Evolutionary conservation across 2,113 vertebrate genomes (phyloP).

Genomic region (mouse (Mus musculus)): GRCm39 chr4:117729501-117730000

Average conservation of each 20-base stretch:
- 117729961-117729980: neutral
- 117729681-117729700: slow-evolving; percentile 90
- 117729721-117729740: neutral
- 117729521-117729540: neutral
- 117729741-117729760: neutral
- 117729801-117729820: neutral
- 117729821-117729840: neutral
- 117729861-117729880: neutral
- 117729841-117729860: neutral
- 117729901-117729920: neutral
- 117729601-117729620: slow-evolving; percentile 89
- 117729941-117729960: neutral
- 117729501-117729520: neutral
- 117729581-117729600: slow-evolving; percentile 88
- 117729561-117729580: neutral
- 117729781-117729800: neutral
- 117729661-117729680: slow-evolving; percentile 84
- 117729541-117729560: neutral
- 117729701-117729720: slow-evolving; percentile 59
- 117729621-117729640: slow-evolving; percentile 86
- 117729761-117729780: neutral
- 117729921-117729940: neutral
- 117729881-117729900: neutral
- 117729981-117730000: slow-evolving; percentile 8
- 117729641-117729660: slow-evolving; percentile 88